These are phyloP conservation scores for Tringa solitaria DNA, from an alignment of 2,113 vertebrate species.

Conservation along the genomic window DNA sequence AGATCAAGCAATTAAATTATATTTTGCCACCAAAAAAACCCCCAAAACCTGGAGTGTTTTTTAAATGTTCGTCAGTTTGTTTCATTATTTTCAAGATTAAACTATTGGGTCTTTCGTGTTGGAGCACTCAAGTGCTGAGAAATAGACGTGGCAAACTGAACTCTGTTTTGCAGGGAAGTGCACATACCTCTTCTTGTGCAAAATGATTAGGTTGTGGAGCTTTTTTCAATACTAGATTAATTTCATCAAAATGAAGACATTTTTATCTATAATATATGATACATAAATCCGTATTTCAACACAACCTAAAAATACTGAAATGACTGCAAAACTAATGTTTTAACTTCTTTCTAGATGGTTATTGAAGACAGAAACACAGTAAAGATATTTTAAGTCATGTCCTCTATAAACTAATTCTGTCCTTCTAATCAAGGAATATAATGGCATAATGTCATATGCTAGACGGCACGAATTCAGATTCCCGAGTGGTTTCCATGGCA, in stretches of 20 bases:
- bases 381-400: slow-evolving; percentile 43
- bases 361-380: slow-evolving; percentile 9
- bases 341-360: neutral
- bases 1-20: neutral
- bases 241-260: neutral
- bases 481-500: slow-evolving; percentile 49
- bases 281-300: neutral
- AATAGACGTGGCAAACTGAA: neutral
- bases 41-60: fast-evolving
- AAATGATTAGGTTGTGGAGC: neutral
- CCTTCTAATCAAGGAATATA: slow-evolving; percentile 35
- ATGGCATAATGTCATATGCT: slow-evolving; percentile 42
- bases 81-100: neutral
- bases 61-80: neutral
- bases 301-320: neutral
- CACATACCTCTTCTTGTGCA: neutral
- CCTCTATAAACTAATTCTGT: slow-evolving; percentile 31
- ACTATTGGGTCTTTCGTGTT: neutral
- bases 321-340: neutral
- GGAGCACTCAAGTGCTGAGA: neutral
- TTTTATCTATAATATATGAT: neutral
- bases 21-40: neutral
- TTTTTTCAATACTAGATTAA: neutral
- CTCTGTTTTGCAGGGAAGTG: neutral
- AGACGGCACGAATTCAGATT: slow-evolving; percentile 23